Base-by-base conservation (phyloP, 92 coral and sea anemone genomes). In the Siderastrea siderea region DNA sequence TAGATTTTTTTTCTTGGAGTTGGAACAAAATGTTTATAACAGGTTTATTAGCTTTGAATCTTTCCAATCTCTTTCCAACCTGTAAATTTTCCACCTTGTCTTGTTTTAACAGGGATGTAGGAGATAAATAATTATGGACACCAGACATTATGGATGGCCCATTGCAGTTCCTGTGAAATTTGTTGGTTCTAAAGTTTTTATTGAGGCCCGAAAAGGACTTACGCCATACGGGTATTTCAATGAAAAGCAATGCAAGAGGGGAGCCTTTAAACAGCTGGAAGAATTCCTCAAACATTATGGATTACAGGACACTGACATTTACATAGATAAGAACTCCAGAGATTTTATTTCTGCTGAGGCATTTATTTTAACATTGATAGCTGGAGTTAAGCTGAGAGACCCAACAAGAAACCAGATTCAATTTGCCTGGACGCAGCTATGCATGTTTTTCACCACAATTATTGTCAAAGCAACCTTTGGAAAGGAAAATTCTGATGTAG, bases 311-410 rank as follows among this genome's bases (percentile, higher is more conserved):
- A 50, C 3, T 73, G 79, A 74, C 6, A 74, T 74, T 53, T 74
- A 52, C 44, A 3, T 74, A n/a, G 79, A 74, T 12, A 74, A 11
- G 13, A 74, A 74, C 64, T 53, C 64, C 62, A 54, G 64, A 64
- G 53, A 5, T 74, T 74, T 53, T 74, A 54, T 74, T 26, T 52
- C 79, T n/a, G 79, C 79, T 7, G 79, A 74, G 53, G 63, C 79
- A 1, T 74, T 52, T 54, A 74, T 74, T 74, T 74, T 74, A 13
- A 74, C 50, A 1, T 48, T 74, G 1, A 54, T 54, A 53, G 79
- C 79, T 74, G 79, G 79, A 7, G 53, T 5, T 64, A 74, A 74
- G 16, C 79, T 74, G 9, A 53, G 50, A 74, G 79, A 51, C 47
- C 13, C 26, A 3, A 19, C 60, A 58, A 51, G 10, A 6, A 72